phyloP scores from a whole-genome alignment of 2,113 vertebrate species.

The Trachemys scripta region DNA sequence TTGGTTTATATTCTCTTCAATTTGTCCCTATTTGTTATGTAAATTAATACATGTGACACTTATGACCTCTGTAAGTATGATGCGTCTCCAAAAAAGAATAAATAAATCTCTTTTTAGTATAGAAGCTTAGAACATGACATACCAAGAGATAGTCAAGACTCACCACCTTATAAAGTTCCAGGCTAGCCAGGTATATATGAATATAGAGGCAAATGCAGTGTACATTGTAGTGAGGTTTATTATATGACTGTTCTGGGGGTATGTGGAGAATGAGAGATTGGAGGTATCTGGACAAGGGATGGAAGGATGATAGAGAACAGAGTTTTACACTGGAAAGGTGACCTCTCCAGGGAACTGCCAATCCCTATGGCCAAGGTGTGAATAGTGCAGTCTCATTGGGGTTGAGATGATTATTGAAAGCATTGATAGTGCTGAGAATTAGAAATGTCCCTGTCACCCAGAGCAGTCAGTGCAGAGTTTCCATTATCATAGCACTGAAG shows the following conservation, averaged over 20 bases:
- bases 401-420: not conserved
- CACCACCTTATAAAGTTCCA: slow-evolving; percentile 21
- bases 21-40: not conserved
- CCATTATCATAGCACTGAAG: not conserved
- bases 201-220: slow-evolving; percentile 8
- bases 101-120: slow-evolving; percentile 7
- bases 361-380: not conserved
- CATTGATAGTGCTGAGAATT: not conserved
- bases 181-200: not conserved
- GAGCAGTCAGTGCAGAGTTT: slow-evolving; percentile 1
- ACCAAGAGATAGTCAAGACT: slow-evolving; percentile 21
- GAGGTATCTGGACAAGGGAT: not conserved
- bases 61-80: not conserved
- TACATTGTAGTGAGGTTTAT: not conserved
- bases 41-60: not conserved
- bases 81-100: slow-evolving; percentile 5
- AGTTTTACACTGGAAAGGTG: not conserved
- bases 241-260: not conserved
- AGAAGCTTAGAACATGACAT: slow-evolving; percentile 31
- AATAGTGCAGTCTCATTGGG: not conserved
- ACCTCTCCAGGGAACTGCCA: not conserved
- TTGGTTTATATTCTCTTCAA: not conserved
- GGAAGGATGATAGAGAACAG: not conserved
- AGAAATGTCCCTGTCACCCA: not conserved
- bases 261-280: not conserved